These are phyloP conservation scores for Capreolus pygargus DNA, from an alignment of 2,113 vertebrate genomes.

Conservation along the genomic window DNA sequence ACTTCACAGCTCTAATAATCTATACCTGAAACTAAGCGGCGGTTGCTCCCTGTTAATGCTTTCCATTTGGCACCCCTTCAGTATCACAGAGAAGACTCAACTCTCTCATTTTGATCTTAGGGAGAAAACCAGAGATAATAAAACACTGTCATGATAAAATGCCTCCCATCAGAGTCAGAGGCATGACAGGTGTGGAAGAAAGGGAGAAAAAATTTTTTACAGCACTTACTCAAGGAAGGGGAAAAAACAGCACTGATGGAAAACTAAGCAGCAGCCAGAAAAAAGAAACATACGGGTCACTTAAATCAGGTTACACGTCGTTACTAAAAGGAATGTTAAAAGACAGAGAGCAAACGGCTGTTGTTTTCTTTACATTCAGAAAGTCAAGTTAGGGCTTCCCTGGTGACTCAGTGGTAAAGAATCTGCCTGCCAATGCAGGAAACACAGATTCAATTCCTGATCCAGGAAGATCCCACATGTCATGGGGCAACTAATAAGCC, in stretches of 20 bases:
- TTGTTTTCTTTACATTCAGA: background rate
- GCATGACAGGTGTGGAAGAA: background rate
- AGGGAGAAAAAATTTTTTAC: background rate
- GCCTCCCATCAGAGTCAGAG: background rate
- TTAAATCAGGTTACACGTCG: background rate
- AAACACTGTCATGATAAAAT: background rate
- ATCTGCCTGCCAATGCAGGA: background rate
- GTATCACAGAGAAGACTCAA: background rate
- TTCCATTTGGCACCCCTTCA: background rate
- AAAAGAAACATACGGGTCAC: background rate
- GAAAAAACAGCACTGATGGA: background rate
- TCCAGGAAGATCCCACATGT: background rate
- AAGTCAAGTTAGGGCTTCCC: background rate
- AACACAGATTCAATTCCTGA: background rate
- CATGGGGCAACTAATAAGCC: background rate
- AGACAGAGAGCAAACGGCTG: background rate
- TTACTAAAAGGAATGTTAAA: background rate
- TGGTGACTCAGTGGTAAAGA: background rate
- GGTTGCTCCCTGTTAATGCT: background rate
- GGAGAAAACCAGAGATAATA: background rate
- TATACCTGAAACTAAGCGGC: background rate
- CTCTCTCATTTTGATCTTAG: background rate
- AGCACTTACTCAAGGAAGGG: background rate
- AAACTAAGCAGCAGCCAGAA: background rate
- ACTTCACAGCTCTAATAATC: background rate